Base-by-base conservation (phyloP, 2,113 vertebrate species). In the Tyrannus savana region DNA sequence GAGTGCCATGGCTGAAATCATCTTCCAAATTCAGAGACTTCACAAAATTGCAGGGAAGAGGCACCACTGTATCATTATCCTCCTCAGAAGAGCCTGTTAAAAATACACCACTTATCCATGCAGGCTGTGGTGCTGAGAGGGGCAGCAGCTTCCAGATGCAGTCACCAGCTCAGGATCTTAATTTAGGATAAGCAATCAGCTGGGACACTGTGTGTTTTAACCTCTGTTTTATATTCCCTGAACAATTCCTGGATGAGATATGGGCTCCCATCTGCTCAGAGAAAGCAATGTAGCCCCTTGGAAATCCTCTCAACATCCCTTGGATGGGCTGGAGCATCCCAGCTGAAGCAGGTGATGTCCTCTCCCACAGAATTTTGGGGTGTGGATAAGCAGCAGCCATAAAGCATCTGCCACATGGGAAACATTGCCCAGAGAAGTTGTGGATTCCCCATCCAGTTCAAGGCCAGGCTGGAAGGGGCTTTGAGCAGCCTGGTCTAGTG, bases 1-100 rank as follows among this genome's bases (percentile, higher is more conserved):
- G 67, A 95, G 82, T n/a, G 49, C 79, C 88, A 28, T 14, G 63
- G 35, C 84, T 95, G 95, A 89, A 85, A 83, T 89, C 39, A 72
- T 71, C 56, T 86, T 55, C 88, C 75, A 86, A 67, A 52, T 12
- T 27, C 85, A 42, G 74, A 87, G 78, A n/a, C 35, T 77, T 82
- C 30, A 39, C 6, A 5, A 86, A 95, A 96, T 93, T 95, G 92
- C 95, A 93, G 96, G 95, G 94, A 93, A 56, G 72, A 90, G 67
- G 13, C 73, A 62, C 41, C 83, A 84, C 53, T 9, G 1, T 81
- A 12, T 95, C 94, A 95, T 97, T 89, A 93, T 84, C 92, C 77
- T 84, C 37, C 92, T 82, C 69, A 55, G 22, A 90, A 77, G 47
- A 71, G 64, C 71, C 62, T 53, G 67, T 69, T 96, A 93, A 95